Conservation (phyloP, 2,797 vertebrate species). For the Psittacula echo region DNA sequence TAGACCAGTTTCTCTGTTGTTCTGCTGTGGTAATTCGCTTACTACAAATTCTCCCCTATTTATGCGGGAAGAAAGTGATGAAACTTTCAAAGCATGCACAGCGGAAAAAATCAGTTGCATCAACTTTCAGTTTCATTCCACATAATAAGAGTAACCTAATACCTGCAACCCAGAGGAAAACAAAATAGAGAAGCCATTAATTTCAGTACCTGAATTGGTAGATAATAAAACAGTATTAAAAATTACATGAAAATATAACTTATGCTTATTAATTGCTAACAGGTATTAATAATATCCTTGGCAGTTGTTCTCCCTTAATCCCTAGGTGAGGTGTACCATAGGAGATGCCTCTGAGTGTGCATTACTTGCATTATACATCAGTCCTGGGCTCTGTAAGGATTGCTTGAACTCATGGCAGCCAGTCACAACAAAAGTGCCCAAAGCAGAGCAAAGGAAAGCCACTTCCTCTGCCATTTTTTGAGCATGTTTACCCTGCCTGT, state of each 20-base stretch:
- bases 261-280: background rate
- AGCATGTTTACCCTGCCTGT: background rate
- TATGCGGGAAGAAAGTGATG: background rate
- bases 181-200: background rate
- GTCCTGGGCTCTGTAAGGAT: background rate
- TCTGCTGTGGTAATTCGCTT: background rate
- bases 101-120: background rate
- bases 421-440: background rate
- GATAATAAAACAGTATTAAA: background rate
- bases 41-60: conserved; percentile 10
- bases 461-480: background rate
- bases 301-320: background rate
- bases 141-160: background rate
- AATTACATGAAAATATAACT: background rate
- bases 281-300: background rate
- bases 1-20: background rate
- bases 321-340: background rate
- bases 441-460: background rate
- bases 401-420: background rate
- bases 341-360: background rate
- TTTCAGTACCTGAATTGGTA: background rate
- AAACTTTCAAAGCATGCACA: background rate
- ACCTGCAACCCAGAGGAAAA: background rate
- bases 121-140: background rate
- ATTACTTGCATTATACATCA: background rate